Evolutionary conservation across 30 jellyfish, hydroid and myxozoan species (phyloP), one percentile per base, ranked within the genome.

Genomic region (Hydractinia echinata): DNA sequence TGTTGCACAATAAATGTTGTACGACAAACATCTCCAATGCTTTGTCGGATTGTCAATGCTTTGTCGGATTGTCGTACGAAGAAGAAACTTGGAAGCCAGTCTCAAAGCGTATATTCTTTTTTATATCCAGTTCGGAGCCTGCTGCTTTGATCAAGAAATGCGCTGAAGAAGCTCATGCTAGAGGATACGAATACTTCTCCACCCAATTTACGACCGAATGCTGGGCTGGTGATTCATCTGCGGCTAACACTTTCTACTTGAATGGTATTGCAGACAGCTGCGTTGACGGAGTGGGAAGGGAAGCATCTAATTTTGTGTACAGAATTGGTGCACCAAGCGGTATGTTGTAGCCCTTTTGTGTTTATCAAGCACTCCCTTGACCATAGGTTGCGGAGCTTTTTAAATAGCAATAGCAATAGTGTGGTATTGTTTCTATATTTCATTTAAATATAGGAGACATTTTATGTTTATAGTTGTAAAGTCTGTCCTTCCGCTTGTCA

Each of bases 191-290:
- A 53, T 85, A 69, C 73, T 90, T 84, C 51, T 84, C 95, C 1
- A 20, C 82, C 44, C 97, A 90, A 61, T 85, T 80, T 79, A 76
- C 76, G 53, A 95, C 95, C 7, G 97, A 90, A 66, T 90, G 97
- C 66, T 90, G 95, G 95, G 97, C 87, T 7, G 95, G 95, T 10
- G 87, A 60, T 5, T 85, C 49, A 49, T 1, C 84, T 11, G 89
- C 72, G 50, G 83, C 93, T 5, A 71, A 67, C 39, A 76, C 89
- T 8, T 90, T 81, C 76, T 85, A 83, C 76, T 51, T 76, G 19
- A 76, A 64, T 16, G 97, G 97, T 6, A 58, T 83, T 0, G 53
- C 97, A 13, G 61, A 71, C 44, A 81, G 77, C 55, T 90, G 97
- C 85, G 67, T 80, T 56, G 14, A 21, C 13, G 95, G 95, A 20